A percentile compares a stretch with the other conserved stretches of the same genome.
These are phyloP conservation scores for Odontophorus gujanensis DNA, from an alignment of 2,113 vertebrate genomes.

Conservation along the genomic window DNA sequence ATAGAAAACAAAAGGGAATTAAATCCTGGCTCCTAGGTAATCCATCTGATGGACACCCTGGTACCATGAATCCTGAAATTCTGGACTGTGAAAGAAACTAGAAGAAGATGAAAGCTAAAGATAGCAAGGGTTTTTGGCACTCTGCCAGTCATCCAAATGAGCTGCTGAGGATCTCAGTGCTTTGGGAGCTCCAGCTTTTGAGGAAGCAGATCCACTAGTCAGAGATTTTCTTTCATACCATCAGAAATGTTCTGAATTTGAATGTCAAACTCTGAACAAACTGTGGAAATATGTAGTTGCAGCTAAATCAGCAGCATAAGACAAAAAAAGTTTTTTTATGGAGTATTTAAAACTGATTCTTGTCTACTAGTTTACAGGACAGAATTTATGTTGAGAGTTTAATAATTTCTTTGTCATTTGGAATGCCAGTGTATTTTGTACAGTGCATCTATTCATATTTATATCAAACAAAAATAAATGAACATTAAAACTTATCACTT, in stretches of 20 bases:
- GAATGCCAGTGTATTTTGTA: conserved; percentile 5
- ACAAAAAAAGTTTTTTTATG: not conserved
- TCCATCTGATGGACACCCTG: not conserved
- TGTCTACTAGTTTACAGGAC: not conserved
- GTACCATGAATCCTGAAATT: conserved; percentile 11
- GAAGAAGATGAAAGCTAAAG: conserved; percentile 34
- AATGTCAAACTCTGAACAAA: not conserved
- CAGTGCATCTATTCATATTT: not conserved
- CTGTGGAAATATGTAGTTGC: not conserved
- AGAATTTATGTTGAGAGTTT: not conserved
- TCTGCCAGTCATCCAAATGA: not conserved
- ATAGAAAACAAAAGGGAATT: conserved; percentile 33
- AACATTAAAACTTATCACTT: not conserved
- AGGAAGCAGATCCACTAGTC: not conserved
- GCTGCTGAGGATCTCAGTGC: not conserved
- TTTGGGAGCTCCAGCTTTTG: not conserved
- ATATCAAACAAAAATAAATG: not conserved
- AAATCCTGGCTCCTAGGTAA: conserved; percentile 3
- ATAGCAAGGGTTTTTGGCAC: conserved; percentile 20
- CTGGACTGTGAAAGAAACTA: conserved; percentile 18
- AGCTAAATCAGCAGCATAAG: not conserved
- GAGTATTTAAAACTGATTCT: not conserved
- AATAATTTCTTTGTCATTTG: not conserved
- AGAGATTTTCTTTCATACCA: not conserved
- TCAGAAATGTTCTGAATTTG: not conserved